Conservation (phyloP, 2,888 invertebrate species). For the Euphydryas editha region DNA sequence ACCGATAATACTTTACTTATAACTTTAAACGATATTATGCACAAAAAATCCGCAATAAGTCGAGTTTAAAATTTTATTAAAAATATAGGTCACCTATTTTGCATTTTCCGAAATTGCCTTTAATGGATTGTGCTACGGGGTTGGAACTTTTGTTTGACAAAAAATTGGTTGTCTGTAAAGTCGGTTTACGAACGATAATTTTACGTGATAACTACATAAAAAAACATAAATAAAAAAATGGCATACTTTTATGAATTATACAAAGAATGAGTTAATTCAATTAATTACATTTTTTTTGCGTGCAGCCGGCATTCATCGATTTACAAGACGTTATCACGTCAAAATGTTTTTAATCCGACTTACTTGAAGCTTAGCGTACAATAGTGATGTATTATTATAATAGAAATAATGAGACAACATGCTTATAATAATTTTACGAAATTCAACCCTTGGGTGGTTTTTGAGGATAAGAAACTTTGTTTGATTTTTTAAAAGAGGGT, state of each 20-base stretch:
- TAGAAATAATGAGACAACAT: conserved; percentile 11
- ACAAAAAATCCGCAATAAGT: background rate
- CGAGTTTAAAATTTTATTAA: too few species aligned
- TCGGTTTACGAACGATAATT: too few species aligned
- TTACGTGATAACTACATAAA: too few species aligned
- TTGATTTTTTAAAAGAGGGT: background rate
- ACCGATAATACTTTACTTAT: too few species aligned
- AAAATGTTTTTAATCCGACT: conserved; percentile 12
- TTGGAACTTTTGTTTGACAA: conserved; percentile 3
- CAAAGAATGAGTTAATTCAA: too few species aligned
- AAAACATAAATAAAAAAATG: too few species aligned
- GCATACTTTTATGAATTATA: too few species aligned
- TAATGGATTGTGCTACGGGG: conserved; percentile 5
- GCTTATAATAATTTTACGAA: conserved; percentile 6
- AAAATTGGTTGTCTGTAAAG: too few species aligned
- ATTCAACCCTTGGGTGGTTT: conserved; percentile 5
- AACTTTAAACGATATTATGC: background rate
- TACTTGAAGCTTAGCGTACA: conserved; percentile 7
- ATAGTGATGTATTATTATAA: background rate
- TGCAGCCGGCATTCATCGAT: too few species aligned
- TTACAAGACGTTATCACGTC: too few species aligned
- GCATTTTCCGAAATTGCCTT: conserved; percentile 10
- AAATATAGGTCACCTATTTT: conserved; percentile 8
- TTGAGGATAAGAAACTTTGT: background rate
- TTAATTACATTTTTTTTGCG: too few species aligned